Evolutionary conservation across 2,797 vertebrate species (phyloP), one percentile per base, ranked within the genome.

Genomic region (Vultur gryphus): DNA sequence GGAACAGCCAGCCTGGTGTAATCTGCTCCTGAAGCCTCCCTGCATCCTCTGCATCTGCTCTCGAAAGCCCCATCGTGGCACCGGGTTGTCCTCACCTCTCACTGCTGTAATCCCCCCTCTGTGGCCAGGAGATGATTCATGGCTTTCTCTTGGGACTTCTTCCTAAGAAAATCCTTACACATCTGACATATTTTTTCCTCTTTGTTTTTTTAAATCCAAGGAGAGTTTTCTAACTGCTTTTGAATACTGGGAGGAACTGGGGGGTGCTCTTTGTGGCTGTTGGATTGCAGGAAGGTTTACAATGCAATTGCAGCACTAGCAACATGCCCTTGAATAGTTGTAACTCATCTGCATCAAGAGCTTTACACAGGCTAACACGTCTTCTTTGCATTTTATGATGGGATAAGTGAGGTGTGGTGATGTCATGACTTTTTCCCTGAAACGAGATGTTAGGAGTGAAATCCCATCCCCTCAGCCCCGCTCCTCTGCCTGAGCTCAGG

Each of bases 21-120:
- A 61, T n/a, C 58, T 33, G 43, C 37, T 76, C n/a, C 71, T 49
- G 46, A 58, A 75, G 51, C 23, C 17, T 17, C 24, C 31, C 24
- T 1, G 0, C 39, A 4, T 29, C 55, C 39, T 83, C 49, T 21
- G 41, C 2, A 0, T 33, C 48, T 1, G 2, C 33, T 13, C 28
- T n/a, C 1, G 6, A 8, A 11, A 15, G 46, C 24, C 52, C 33
- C 25, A 6, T 20, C 1, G 2, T 57, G 41, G 5, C 11, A 24
- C 37, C 1, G 0, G 24, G 2, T 39, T 64, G 54, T 41, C 43
- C 48, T 71, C 61, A 44, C 28, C 14, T 31, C 39, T 52, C 31
- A 10, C 62, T 54, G 21, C 48, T 1, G 1, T 28, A n/a, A 64
- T 52, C 43, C 48, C n/a, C 13, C 23, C 35, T 69, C 39, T 11